Conservation (phyloP, 2,888 invertebrate genomes). For the Prenolepis imparis region DNA sequence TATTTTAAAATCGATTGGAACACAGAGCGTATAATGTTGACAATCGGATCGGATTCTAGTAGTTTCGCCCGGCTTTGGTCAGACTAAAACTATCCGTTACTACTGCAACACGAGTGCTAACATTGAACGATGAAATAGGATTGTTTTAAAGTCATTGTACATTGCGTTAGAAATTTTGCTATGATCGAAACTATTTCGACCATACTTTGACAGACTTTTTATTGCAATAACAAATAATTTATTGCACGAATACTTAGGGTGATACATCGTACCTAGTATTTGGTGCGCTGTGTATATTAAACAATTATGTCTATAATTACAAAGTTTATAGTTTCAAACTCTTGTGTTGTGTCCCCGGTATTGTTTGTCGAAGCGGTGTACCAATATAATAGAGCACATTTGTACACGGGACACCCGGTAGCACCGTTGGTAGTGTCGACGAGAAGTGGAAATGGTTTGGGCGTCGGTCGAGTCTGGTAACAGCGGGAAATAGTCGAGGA, state of each 20-base stretch:
- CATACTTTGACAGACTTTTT: background rate
- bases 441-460: conserved; percentile 48
- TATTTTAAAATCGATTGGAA: background rate
- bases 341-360: background rate
- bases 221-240: background rate
- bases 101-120: conserved; percentile 21
- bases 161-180: background rate
- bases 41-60: background rate
- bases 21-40: background rate
- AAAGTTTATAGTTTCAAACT: background rate
- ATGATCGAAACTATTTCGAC: background rate
- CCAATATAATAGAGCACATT: conserved; percentile 13
- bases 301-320: background rate
- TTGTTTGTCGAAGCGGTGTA: conserved; percentile 11
- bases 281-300: background rate
- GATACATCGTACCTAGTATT: background rate
- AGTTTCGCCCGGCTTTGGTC: conserved; percentile 15
- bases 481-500: conserved; percentile 51
- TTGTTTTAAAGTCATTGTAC: background rate
- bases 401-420: conserved; percentile 34
- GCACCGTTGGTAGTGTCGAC: conserved; percentile 25
- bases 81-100: conserved; percentile 25
- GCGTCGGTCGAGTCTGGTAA: conserved; percentile 46
- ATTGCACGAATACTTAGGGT: background rate
- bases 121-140: background rate